Conservation (phyloP, 2,113 vertebrate genomes). For the Albula goreensis region DNA sequence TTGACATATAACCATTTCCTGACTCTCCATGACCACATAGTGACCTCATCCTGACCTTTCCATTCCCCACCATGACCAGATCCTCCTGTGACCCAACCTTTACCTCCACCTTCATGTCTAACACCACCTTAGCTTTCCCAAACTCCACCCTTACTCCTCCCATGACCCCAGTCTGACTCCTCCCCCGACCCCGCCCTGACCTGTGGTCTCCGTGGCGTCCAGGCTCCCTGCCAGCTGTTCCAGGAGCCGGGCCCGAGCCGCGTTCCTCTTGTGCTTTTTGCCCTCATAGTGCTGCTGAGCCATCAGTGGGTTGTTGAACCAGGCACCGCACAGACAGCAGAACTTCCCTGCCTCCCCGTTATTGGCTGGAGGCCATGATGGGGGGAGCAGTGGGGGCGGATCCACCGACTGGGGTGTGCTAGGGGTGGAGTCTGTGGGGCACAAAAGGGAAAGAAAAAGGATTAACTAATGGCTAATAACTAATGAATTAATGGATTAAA, state of each 20-base stretch:
- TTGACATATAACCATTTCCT: too few species aligned
- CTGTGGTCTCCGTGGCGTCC: conserved; percentile 75
- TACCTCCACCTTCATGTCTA: not conserved
- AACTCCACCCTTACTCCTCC: too few species aligned
- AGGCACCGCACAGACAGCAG: conserved; percentile 76
- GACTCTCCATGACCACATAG: not conserved
- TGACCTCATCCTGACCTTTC: not conserved
- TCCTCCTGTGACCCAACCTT: not conserved
- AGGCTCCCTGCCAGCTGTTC: conserved; percentile 75
- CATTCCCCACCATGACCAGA: not conserved
- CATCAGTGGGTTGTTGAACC: conserved; percentile 83
- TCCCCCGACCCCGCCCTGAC: conserved; percentile 48
- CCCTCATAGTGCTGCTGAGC: conserved; percentile 81
- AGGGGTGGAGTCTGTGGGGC: conserved; percentile 63
- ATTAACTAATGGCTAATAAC: not conserved
- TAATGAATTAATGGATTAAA: not conserved
- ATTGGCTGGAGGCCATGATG: conserved; percentile 49
- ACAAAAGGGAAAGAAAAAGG: not conserved
- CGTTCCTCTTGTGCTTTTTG: conserved; percentile 79
- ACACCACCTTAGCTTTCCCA: not conserved
- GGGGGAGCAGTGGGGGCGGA: conserved; percentile 47
- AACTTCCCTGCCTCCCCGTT: conserved; percentile 73
- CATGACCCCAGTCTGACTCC: not conserved
- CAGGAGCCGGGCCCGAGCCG: conserved; percentile 71
- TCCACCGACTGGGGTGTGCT: conserved; percentile 64